Base-by-base conservation (phyloP, 2,888 invertebrate genomes). In the Machimus atricapillus region DNA sequence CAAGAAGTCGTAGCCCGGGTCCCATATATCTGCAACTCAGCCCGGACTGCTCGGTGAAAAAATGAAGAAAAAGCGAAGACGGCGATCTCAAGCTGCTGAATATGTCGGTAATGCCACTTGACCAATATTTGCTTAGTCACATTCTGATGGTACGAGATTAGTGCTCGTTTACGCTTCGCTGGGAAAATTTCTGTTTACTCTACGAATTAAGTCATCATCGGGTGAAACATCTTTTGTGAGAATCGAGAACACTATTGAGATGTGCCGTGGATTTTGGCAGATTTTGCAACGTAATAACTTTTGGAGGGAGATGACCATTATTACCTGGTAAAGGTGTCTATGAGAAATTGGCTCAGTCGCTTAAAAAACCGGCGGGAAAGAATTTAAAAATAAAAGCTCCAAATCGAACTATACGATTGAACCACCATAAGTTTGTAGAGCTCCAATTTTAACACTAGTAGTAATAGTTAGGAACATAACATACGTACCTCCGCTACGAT, bases 151-250 rank as follows among this genome's bases (percentile, higher is more conserved):
- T 58, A 66, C 83, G 46, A 86, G 88, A 88, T 88, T 87, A 86
- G 85, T 76, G 83, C 88, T 88, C 86, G 88, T 86, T 88, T 88
- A 87, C 87, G 86, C 87, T 87, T 88, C 87, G 88, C 83, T 88
- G 87, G 85, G 86, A 88, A 87, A 83, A 66, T 83, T 83, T 83
- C 83, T 83, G 83, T 83, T 83, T 88, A 88, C 88, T 88, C 82
- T 86, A 87, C 86, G 87, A 88, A 88, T 88, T 88, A 87, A 88
- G 87, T 88, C 86, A 88, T 86, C 86, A 82, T 87, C 85, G 87
- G 81, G 81, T 85, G 88, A 86, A 86, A 85, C 83, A 88, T 88
- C 86, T 87, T 87, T 88, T 81, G 81, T 81, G 52, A 78, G 78
- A 78, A 43, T 43, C 78, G 66, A 66, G 43, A 40, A 78, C 37